Conservation (phyloP, 2,113 vertebrate genomes). For the Sigmodon hispidus region DNA sequence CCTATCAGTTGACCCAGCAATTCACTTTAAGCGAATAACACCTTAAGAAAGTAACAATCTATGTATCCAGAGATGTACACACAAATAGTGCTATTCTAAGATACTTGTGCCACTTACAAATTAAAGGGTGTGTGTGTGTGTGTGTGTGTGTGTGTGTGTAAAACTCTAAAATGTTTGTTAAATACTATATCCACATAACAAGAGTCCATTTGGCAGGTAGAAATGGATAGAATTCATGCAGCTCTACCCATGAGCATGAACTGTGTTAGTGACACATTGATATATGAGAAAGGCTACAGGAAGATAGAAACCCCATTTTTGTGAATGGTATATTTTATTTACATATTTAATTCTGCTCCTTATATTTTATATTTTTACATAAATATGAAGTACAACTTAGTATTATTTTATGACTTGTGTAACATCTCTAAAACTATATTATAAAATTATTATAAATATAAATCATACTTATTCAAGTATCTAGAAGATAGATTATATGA, state of each 20-base stretch:
- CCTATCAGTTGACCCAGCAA: neutral
- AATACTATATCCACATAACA: neutral
- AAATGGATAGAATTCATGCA: neutral
- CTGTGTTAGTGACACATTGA: neutral
- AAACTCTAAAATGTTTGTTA: neutral
- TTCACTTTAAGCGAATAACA: neutral
- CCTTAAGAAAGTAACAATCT: neutral
- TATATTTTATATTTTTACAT: neutral
- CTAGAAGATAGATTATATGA: neutral
- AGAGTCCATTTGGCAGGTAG: neutral
- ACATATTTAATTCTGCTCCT: neutral
- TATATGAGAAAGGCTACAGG: neutral
- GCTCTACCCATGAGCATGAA: neutral
- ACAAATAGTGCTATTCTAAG: neutral
- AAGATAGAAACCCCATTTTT: neutral
- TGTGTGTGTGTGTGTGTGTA: neutral
- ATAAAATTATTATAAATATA: neutral
- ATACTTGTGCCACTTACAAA: neutral
- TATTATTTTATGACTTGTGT: neutral
- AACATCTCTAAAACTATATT: neutral
- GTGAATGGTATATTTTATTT: slow-evolving; percentile 5
- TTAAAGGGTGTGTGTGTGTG: neutral
- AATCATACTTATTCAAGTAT: neutral
- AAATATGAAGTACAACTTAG: neutral
- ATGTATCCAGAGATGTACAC: neutral